Conservation (phyloP, 2,797 vertebrate species). For the Numenius phaeopus region DNA sequence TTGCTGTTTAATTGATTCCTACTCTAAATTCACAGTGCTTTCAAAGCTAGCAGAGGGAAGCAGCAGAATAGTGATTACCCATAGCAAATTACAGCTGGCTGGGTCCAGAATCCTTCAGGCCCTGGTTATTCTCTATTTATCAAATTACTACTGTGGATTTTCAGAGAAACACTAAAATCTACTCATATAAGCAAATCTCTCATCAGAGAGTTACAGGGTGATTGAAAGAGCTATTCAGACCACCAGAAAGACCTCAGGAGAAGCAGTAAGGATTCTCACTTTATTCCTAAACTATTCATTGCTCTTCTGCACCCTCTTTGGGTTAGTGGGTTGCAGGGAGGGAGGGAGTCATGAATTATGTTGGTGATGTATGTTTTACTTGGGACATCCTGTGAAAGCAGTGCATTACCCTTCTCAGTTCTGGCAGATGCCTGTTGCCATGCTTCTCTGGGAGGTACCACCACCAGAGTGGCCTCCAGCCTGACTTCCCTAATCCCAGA, state of each 20-base stretch:
- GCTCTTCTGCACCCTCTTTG: background rate
- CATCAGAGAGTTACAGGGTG: background rate
- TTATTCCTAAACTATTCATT: background rate
- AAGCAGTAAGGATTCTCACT: background rate
- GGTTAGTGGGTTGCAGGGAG: background rate
- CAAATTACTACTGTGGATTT: constrained; percentile 36
- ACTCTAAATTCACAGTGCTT: constrained; percentile 77
- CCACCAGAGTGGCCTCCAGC: background rate
- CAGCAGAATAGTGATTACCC: constrained; percentile 70
- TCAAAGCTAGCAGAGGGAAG: constrained; percentile 51
- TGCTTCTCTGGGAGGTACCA: background rate
- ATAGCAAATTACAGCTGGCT: constrained; percentile 47
- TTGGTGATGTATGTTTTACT: background rate
- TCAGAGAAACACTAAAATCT: constrained; percentile 21
- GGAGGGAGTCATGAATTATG: background rate
- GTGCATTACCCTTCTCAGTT: background rate
- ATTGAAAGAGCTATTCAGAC: background rate
- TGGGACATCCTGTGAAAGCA: background rate
- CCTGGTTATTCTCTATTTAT: constrained; percentile 39
- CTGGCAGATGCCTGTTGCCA: no score
- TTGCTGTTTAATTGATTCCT: constrained; percentile 83
- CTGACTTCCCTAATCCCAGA: background rate
- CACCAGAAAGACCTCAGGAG: background rate
- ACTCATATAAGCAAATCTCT: background rate
- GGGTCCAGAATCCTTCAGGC: background rate